Percentiles rank a stretch among this genome's conserved stretches.
Evolutionary conservation across 2,888 invertebrate genomes (phyloP).

Genomic region (Ochropacha duplaris): DNA sequence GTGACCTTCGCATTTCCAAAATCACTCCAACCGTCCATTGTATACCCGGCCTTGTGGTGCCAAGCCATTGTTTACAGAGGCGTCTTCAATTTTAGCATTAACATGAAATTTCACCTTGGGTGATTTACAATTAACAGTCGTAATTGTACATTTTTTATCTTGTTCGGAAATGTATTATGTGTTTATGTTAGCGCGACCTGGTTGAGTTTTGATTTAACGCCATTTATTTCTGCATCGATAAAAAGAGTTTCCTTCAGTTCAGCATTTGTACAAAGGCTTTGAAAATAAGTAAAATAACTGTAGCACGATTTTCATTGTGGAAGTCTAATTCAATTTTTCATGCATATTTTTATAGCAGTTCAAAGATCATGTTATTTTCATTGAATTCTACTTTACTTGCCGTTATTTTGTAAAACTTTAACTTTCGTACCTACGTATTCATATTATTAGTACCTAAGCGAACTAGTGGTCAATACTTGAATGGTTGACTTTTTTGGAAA

Average conservation of each 20-base stretch:
- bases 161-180: neutral
- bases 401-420: neutral
- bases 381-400: neutral
- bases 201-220: neutral
- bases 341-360: neutral
- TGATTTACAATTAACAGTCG: slow-evolving; percentile 56
- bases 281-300: neutral
- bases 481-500: too few relatives aligned
- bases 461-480: too few relatives aligned
- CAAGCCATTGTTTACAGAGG: slow-evolving; percentile 52
- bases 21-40: slow-evolving; percentile 64
- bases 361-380: neutral
- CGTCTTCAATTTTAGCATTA: slow-evolving; percentile 64
- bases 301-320: neutral
- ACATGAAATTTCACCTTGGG: slow-evolving; percentile 73
- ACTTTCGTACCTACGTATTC: too few relatives aligned
- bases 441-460: too few relatives aligned
- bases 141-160: slow-evolving; percentile 26
- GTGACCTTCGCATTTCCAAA: slow-evolving; percentile 77
- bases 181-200: slow-evolving; percentile 1
- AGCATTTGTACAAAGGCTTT: neutral
- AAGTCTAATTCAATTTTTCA: neutral
- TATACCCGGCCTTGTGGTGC: slow-evolving; percentile 51
- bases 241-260: neutral
- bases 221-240: neutral